phyloP scores from a whole-genome alignment of 1,140 invertebrate species.

The Achatina immaculata region DNA sequence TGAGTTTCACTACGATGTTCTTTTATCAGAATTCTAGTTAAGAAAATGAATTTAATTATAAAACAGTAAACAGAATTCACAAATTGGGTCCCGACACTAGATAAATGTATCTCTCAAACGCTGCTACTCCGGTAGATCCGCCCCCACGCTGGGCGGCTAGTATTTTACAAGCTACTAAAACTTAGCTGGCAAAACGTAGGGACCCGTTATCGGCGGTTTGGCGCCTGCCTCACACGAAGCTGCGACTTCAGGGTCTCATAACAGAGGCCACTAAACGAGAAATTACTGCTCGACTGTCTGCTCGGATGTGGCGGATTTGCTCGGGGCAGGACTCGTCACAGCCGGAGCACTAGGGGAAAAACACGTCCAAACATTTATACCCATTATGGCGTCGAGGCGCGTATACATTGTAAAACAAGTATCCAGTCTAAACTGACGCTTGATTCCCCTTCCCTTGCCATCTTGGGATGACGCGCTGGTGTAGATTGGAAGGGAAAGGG shows the following conservation, averaged over 20 bases:
- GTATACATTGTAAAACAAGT: neutral
- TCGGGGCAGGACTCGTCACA: too few relatives aligned
- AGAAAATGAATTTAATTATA: neutral
- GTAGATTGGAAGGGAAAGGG: too few relatives aligned
- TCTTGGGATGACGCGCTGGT: neutral
- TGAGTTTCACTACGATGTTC: too few relatives aligned
- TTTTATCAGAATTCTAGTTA: neutral
- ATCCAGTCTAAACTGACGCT: neutral
- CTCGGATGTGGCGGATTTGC: too few relatives aligned
- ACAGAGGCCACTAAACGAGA: neutral
- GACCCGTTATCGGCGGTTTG: slow-evolving; percentile 5
- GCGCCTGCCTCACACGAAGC: slow-evolving; percentile 5
- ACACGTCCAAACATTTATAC: slow-evolving; percentile 7
- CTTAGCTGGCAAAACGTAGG: neutral
- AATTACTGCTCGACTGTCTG: neutral
- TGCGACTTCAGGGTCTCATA: neutral
- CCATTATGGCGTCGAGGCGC: neutral
- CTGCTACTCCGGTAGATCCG: neutral
- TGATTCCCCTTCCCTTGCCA: neutral
- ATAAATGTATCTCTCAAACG: slow-evolving; percentile 3
- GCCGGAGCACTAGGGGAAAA: too few relatives aligned
- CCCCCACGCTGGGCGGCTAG: neutral
- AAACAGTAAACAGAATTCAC: neutral
- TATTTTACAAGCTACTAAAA: slow-evolving; percentile 9
- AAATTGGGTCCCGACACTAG: neutral